Evolutionary conservation across 2,888 invertebrate species (phyloP).

Genomic region (Dugesia japonica): DNA sequence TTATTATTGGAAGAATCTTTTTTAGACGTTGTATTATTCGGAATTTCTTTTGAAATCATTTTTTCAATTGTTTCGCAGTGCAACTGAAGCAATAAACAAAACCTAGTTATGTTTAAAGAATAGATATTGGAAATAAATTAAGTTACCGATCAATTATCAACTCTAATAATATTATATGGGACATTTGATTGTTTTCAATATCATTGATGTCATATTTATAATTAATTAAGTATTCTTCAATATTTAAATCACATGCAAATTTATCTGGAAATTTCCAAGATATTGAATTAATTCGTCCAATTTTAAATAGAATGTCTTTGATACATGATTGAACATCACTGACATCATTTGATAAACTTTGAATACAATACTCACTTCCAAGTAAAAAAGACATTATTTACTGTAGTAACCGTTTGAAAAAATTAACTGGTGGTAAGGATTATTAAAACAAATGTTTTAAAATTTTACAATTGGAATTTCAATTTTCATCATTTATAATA

Average conservation of each 20-base stretch:
- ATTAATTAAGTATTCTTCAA: slow-evolving; percentile 43
- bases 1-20: background rate
- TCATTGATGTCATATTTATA: slow-evolving; percentile 41
- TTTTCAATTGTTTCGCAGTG: background rate
- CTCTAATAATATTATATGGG: slow-evolving; percentile 46
- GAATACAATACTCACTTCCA: slow-evolving; percentile 42
- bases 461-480: background rate
- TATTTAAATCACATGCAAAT: slow-evolving; percentile 42
- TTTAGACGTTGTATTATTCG: background rate
- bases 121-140: background rate
- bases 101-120: background rate
- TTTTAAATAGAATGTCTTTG: slow-evolving; percentile 40
- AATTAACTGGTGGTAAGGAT: background rate
- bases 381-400: slow-evolving; percentile 41
- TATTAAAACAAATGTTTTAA: background rate
- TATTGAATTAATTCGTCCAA: slow-evolving; percentile 41
- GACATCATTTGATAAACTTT: slow-evolving; percentile 45
- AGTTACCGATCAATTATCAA: slow-evolving; percentile 47
- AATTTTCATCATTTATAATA: too few species aligned
- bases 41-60: background rate
- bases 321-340: slow-evolving; percentile 44
- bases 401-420: background rate
- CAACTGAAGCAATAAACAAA: slow-evolving; percentile 16
- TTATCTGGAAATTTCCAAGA: slow-evolving; percentile 49
- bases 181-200: slow-evolving; percentile 43